Base-by-base conservation (phyloP, 2,888 invertebrate species). In the Aproaerema taeniolella region DNA sequence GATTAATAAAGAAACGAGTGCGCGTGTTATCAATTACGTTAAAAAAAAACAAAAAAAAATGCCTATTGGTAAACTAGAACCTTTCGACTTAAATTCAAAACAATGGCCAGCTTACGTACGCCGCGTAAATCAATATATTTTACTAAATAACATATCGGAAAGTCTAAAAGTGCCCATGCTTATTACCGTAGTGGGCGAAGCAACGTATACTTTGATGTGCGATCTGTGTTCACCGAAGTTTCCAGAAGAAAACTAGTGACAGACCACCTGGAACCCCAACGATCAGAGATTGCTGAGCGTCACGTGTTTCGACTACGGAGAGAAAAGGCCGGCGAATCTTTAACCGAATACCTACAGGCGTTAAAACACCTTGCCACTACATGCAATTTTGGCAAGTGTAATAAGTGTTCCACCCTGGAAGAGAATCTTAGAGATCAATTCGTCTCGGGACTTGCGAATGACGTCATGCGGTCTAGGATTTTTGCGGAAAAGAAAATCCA, bases 201-300 rank as follows among this genome's bases (percentile, higher is more conserved):
- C 45, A 2, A 51, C 52, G 2, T 58, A 57, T 14, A 25, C 25
- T 11, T 31, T 49, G 10, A 51, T 51, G 48, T 52, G 50, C 34
- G 57, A 59, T 35, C 36, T 61, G 31, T 58, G 55, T 43, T 42
- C 56, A 2, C 61, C 57, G 0, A 33, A 33, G 0, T 9, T 28
- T 4, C 53, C 55, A 1, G 54, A 58, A 44, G 10, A 31, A 2
- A 55, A 50, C n/a, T 55, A 9, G 46, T 57, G 0, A 39, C 39
- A 1, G 34, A 46, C 1, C 50, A 53, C 26, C 20, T 52, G 5
- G 49, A 53, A 38, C 56, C 50, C 0, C 41, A 49, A 26, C 43
- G 46, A 0, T 53, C 51, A 4, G 53, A 52, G 16, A n/a, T n/a
- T n/a, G n/a, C n/a, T n/a, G n/a, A n/a, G n/a, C n/a, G n/a, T n/a